These are phyloP conservation scores for Cantharis flavilabris DNA, from an alignment of 2,888 invertebrate species.

Conservation along the genomic window DNA sequence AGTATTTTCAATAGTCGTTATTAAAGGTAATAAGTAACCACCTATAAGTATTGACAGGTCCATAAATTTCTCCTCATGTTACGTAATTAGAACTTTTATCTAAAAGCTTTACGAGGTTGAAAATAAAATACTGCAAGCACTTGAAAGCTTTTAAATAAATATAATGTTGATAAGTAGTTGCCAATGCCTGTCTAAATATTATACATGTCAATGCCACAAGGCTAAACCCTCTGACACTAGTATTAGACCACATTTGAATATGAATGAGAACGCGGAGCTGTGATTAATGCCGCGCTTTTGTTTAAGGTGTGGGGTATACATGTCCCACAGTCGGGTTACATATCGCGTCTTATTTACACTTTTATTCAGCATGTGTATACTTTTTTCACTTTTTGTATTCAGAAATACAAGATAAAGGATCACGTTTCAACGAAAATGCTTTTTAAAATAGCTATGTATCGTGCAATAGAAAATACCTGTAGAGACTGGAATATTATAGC, in stretches of 20 bases:
- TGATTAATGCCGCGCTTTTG: conserved; percentile 44
- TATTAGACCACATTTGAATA: conserved; percentile 38
- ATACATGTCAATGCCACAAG: conserved; percentile 42
- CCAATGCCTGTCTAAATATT: conserved; percentile 45
- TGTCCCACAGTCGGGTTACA: conserved; percentile 44
- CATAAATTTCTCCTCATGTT: neutral
- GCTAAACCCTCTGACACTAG: conserved; percentile 40
- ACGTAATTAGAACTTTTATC: neutral
- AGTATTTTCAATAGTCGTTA: neutral
- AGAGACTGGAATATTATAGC: conserved; percentile 4
- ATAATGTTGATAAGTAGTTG: conserved; percentile 41
- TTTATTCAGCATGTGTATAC: conserved; percentile 24
- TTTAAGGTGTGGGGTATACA: conserved; percentile 41
- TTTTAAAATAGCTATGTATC: neutral
- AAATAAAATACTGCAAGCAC: conserved; percentile 5
- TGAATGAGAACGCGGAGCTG: conserved; percentile 33
- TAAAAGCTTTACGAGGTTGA: neutral
- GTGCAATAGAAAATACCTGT: conserved; percentile 3
- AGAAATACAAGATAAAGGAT: conserved; percentile 11
- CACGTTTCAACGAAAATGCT: conserved; percentile 20
- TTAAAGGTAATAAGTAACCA: neutral
- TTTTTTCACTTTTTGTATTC: conserved; percentile 20
- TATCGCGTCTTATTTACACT: conserved; percentile 35
- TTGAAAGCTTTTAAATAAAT: conserved; percentile 36
- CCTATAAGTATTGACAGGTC: neutral